phyloP scores from a whole-genome alignment of 2,113 vertebrate genomes.

The Varanus komodoensis region DNA sequence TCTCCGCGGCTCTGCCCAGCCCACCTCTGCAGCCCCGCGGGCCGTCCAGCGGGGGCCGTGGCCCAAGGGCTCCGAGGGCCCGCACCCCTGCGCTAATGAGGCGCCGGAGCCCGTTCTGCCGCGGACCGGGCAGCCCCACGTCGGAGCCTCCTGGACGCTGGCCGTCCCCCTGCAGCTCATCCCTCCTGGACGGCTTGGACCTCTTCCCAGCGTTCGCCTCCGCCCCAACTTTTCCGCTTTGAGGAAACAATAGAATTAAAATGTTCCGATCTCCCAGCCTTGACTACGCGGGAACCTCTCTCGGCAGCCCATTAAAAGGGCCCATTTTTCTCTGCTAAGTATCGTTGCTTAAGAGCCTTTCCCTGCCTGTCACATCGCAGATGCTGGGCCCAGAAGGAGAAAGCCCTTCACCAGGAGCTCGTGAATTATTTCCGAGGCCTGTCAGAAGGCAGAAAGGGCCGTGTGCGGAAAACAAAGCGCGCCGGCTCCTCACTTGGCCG shows the following conservation, averaged over 20 bases:
- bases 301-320: neutral
- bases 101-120: no score
- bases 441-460: neutral
- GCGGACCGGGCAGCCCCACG: no score
- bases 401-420: neutral
- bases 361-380: neutral
- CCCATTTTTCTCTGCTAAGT: conserved; percentile 16
- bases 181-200: no score
- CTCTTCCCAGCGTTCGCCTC: neutral
- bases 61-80: no score
- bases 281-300: conserved; percentile 2
- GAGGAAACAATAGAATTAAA: neutral
- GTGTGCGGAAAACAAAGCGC: neutral
- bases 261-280: neutral
- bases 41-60: no score
- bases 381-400: neutral
- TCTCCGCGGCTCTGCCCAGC: no score
- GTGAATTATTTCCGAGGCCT: conserved; percentile 8
- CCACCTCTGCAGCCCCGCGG: no score
- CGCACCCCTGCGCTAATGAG: no score
- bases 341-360: neutral
- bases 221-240: neutral
- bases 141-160: neutral
- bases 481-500: neutral
- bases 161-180: neutral